Conservation (phyloP, 1,140 invertebrate species). For the Orchesella cincta region DNA sequence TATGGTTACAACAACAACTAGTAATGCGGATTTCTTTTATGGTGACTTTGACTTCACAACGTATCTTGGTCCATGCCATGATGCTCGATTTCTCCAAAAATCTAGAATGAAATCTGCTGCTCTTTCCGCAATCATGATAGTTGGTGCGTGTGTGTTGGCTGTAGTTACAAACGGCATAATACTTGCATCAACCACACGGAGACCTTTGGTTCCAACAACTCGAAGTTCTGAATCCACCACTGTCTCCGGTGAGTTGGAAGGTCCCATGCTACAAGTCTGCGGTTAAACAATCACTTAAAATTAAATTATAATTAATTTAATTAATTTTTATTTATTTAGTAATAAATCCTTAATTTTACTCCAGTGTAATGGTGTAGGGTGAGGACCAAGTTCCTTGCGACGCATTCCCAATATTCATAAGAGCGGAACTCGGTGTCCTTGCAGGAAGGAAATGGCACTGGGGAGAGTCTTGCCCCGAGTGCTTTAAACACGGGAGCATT, state of each 20-base stretch:
- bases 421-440: not conserved
- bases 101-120: not conserved
- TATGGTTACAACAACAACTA: too few relatives aligned
- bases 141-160: conserved; percentile 4
- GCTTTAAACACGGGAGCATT: not conserved
- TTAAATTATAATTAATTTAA: too few relatives aligned
- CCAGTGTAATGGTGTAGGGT: not conserved
- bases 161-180: not conserved
- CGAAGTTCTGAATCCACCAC: conserved; percentile 11
- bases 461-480: not conserved
- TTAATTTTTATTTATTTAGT: too few relatives aligned
- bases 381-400: not conserved
- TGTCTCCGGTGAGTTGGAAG: not conserved
- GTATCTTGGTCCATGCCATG: too few relatives aligned
- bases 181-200: conserved; percentile 12
- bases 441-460: conserved; percentile 6
- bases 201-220: conserved; percentile 4
- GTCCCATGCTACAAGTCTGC: conserved; percentile 56
- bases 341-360: too few relatives aligned
- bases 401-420: not conserved
- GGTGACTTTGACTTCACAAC: too few relatives aligned
- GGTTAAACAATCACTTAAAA: too few relatives aligned
- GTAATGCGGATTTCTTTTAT: too few relatives aligned
- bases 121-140: not conserved
- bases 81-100: conserved; percentile 2